A percentile compares a stretch with the other conserved stretches of the same genome.
Evolutionary conservation across 37 sponge, comb jelly and placozoan species (phyloP).

Genomic region (Spongilla lacustris): DNA sequence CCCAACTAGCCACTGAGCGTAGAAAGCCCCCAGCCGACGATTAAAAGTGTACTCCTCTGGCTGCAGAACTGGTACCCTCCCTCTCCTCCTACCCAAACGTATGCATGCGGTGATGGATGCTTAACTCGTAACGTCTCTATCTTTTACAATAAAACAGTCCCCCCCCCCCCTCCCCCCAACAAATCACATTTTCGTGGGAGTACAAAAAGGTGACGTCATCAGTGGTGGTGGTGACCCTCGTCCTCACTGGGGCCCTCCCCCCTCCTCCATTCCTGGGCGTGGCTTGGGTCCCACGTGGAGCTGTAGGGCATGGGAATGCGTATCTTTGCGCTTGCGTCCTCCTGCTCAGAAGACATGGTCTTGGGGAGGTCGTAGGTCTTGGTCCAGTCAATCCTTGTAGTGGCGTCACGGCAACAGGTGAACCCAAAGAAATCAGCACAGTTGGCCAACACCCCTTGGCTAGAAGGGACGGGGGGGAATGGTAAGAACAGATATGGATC

Average conservation of each 20-base stretch:
- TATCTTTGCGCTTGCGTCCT: neutral
- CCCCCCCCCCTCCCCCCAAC: no score
- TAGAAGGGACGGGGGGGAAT: neutral
- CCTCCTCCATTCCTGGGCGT: neutral
- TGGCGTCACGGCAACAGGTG: conserved; percentile 46
- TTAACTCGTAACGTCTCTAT: no score
- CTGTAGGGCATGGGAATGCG: conserved; percentile 55
- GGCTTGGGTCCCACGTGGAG: conserved; percentile 44
- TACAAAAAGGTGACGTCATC: no score
- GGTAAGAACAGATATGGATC: neutral
- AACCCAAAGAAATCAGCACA: conserved; percentile 74
- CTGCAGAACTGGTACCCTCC: no score
- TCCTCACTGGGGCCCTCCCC: neutral
- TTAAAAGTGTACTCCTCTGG: no score
- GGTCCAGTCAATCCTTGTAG: conserved; percentile 67
- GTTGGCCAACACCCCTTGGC: conserved; percentile 75
- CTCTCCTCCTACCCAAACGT: no score
- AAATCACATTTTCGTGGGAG: no score
- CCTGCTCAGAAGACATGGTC: neutral
- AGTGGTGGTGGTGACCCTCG: conserved; percentile 3
- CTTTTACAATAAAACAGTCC: no score
- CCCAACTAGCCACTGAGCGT: no score
- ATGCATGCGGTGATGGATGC: no score
- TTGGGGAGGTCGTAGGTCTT: conserved; percentile 64
- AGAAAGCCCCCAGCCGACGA: no score